Evolutionary conservation across 2,797 vertebrate genomes (phyloP).

Genomic region (Bucorvus abyssinicus): DNA sequence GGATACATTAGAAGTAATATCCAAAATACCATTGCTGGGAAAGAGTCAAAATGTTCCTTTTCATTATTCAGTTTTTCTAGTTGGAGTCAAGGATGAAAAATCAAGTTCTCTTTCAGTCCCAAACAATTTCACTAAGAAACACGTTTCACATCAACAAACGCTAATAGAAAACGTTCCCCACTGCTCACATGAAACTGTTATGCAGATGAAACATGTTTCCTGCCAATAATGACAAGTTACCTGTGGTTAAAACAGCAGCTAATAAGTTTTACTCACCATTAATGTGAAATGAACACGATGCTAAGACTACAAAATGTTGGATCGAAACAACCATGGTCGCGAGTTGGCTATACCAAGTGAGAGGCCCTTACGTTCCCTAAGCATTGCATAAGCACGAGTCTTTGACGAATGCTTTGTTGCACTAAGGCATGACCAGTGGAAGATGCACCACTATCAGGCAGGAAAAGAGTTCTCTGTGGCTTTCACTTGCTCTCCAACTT

Average conservation of each 20-base stretch:
- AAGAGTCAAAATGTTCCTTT: not conserved
- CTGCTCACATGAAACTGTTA: slow-evolving; percentile 59
- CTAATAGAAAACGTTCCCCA: slow-evolving; percentile 62
- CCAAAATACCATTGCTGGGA: not conserved
- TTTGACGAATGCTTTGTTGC: not conserved
- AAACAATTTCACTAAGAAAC: slow-evolving; percentile 38
- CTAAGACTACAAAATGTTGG: not conserved
- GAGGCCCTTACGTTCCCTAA: not conserved
- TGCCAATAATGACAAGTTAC: slow-evolving; percentile 64
- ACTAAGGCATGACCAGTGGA: not conserved
- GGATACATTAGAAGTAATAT: not conserved
- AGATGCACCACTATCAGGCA: not conserved
- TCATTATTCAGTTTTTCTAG: not conserved
- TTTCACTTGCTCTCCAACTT: not conserved
- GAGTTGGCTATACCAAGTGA: not conserved
- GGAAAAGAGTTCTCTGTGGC: not conserved
- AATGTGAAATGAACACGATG: slow-evolving; percentile 22
- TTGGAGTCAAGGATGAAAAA: not conserved
- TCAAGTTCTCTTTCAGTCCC: not conserved
- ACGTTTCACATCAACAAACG: slow-evolving; percentile 44
- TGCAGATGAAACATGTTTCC: slow-evolving; percentile 64
- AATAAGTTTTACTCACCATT: slow-evolving; percentile 62
- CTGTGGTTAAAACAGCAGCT: slow-evolving; percentile 64
- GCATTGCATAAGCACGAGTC: not conserved
- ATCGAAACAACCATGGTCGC: not conserved